Percentiles rank a stretch among this genome's conserved stretches.
Evolutionary conservation across 2,113 vertebrate species (phyloP).

Genomic region (Meles meles): DNA sequence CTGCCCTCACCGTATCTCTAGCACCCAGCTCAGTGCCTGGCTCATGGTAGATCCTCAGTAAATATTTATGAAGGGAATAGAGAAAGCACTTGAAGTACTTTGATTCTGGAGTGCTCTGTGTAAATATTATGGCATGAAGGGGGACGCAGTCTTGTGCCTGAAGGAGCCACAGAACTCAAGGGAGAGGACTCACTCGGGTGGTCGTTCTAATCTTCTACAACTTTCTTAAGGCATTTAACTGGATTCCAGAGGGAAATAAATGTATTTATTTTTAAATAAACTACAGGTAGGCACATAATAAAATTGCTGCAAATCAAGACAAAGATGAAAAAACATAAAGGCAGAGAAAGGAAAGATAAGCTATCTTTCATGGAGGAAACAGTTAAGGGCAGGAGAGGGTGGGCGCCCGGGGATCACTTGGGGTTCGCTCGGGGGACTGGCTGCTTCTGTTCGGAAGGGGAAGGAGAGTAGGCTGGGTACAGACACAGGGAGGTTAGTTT

Average conservation of each 20-base stretch:
- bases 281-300: neutral
- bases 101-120: neutral
- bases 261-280: neutral
- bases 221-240: neutral
- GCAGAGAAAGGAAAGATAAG: neutral
- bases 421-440: fast-evolving
- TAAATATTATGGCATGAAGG: neutral
- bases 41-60: neutral
- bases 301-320: neutral
- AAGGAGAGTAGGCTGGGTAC: neutral
- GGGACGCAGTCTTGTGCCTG: fast-evolving
- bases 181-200: neutral
- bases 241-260: neutral
- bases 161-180: neutral
- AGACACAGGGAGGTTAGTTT: fast-evolving
- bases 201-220: neutral
- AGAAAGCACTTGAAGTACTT: neutral
- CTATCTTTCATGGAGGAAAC: neutral
- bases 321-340: neutral
- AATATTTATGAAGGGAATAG: neutral
- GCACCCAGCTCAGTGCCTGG: neutral
- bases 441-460: fast-evolving
- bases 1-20: neutral
- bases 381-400: neutral
- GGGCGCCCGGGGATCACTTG: no score